phyloP scores from a whole-genome alignment of 2,797 vertebrate genomes.

The Sebastiscus albofasciatus region DNA sequence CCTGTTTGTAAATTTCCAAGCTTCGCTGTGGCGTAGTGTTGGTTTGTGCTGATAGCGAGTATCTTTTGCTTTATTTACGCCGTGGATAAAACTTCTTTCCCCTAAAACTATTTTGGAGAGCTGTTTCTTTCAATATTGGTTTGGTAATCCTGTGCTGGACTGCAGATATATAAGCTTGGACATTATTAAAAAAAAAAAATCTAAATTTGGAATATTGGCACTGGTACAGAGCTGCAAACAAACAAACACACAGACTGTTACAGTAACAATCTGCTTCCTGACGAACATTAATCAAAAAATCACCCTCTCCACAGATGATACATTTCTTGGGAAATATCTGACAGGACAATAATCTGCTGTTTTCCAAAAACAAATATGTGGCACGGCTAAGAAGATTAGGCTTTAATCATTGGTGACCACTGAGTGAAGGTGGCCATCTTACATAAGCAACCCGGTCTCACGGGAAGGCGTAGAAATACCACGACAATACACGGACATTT shows the following conservation, averaged over 20 bases:
- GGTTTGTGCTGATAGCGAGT: slow-evolving; percentile 27
- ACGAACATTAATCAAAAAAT: slow-evolving; percentile 20
- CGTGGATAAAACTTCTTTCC: not conserved
- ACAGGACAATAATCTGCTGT: slow-evolving; percentile 36
- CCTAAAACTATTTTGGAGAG: slow-evolving; percentile 8
- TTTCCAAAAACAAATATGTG: slow-evolving; percentile 26
- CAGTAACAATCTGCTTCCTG: slow-evolving; percentile 7
- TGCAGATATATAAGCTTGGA: not conserved
- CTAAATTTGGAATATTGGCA: slow-evolving; percentile 19
- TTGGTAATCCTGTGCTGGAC: slow-evolving; percentile 8
- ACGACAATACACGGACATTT: no score
- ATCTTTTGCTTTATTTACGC: slow-evolving; percentile 24
- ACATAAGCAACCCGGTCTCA: not conserved
- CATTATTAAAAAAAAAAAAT: slow-evolving; percentile 11
- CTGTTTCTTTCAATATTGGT: slow-evolving; percentile 29
- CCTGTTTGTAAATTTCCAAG: slow-evolving; percentile 37
- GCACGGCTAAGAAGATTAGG: slow-evolving; percentile 48
- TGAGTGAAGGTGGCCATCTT: slow-evolving; percentile 19
- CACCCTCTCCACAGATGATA: slow-evolving; percentile 10
- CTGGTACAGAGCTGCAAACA: not conserved
- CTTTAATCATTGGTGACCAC: slow-evolving; percentile 24
- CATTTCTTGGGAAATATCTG: slow-evolving; percentile 30
- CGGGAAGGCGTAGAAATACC: no score
- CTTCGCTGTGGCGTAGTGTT: slow-evolving; percentile 3
- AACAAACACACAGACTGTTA: not conserved